phyloP scores from a whole-genome alignment of 1,140 invertebrate species.

The Drosophila carrolli region DNA sequence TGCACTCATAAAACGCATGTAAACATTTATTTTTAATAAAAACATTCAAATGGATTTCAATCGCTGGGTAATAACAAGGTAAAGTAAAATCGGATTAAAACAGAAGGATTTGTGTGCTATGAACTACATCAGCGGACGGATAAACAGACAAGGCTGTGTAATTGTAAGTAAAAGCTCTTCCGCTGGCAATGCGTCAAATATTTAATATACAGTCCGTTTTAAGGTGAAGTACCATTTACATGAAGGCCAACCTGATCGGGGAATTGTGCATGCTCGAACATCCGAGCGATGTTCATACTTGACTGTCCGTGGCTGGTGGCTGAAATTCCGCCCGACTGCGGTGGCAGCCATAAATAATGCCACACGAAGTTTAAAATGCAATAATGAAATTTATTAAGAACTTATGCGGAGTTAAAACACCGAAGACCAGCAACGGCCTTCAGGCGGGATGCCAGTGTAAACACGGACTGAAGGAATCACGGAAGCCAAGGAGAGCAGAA shows the following conservation, averaged over 20 bases:
- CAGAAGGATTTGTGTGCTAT: slow-evolving; percentile 3
- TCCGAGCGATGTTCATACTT: background rate
- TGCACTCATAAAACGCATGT: too few relatives aligned
- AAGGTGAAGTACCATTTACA: slow-evolving; percentile 12
- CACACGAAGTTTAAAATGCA: slow-evolving; percentile 56
- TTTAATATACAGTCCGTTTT: background rate
- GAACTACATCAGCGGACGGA: background rate
- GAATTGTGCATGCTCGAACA: slow-evolving; percentile 7
- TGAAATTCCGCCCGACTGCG: slow-evolving; percentile 25
- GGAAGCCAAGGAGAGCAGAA: slow-evolving; percentile 15
- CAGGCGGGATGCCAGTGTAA: background rate
- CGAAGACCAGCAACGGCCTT: slow-evolving; percentile 31
- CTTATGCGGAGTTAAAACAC: slow-evolving; percentile 58
- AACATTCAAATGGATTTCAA: background rate
- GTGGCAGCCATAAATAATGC: slow-evolving; percentile 47
- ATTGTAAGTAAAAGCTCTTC: slow-evolving; percentile 8
- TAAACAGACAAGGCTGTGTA: background rate
- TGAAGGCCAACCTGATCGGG: slow-evolving; percentile 22
- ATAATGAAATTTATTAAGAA: slow-evolving; percentile 66
- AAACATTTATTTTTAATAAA: too few relatives aligned
- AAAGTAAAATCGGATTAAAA: background rate
- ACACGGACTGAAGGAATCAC: slow-evolving; percentile 7
- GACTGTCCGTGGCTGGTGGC: slow-evolving; percentile 1
- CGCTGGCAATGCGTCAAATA: slow-evolving; percentile 1
- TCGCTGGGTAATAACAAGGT: slow-evolving; percentile 14